phyloP scores from a whole-genome alignment of 2,113 vertebrate genomes.

The Labeo rohita region DNA sequence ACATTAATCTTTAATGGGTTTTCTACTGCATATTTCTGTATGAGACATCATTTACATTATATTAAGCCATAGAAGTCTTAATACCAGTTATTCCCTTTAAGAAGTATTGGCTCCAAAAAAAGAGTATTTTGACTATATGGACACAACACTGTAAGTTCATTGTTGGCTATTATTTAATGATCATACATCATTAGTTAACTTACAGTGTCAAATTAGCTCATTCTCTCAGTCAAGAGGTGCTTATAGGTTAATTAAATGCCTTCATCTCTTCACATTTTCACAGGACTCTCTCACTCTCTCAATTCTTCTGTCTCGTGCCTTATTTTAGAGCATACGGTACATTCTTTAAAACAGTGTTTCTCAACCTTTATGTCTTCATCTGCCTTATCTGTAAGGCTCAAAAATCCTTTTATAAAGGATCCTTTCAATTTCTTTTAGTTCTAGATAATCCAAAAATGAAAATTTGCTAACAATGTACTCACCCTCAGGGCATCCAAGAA shows the following conservation, averaged over 20 bases:
- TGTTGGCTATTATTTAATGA: not conserved
- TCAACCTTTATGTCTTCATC: not conserved
- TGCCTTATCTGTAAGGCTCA: not conserved
- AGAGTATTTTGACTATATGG: not conserved
- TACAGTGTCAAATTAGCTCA: not conserved
- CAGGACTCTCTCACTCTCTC: not conserved
- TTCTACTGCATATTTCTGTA: no score
- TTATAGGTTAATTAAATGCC: slow-evolving; percentile 21
- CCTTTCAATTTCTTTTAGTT: not conserved
- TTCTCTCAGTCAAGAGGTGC: not conserved
- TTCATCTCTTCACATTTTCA: slow-evolving; percentile 3
- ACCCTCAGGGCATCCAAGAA: no score
- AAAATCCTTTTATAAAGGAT: not conserved
- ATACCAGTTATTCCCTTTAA: no score
- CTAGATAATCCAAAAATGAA: no score
- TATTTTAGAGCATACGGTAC: not conserved
- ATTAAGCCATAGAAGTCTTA: no score
- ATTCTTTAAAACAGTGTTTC: not conserved
- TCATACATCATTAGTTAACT: not conserved
- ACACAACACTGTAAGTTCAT: not conserved
- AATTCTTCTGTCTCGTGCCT: not conserved
- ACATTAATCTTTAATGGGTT: no score
- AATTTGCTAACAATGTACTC: no score
- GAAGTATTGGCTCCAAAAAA: not conserved
- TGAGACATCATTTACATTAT: no score